phyloP scores from a whole-genome alignment of 2,113 vertebrate genomes.

The Phainopepla nitens region DNA sequence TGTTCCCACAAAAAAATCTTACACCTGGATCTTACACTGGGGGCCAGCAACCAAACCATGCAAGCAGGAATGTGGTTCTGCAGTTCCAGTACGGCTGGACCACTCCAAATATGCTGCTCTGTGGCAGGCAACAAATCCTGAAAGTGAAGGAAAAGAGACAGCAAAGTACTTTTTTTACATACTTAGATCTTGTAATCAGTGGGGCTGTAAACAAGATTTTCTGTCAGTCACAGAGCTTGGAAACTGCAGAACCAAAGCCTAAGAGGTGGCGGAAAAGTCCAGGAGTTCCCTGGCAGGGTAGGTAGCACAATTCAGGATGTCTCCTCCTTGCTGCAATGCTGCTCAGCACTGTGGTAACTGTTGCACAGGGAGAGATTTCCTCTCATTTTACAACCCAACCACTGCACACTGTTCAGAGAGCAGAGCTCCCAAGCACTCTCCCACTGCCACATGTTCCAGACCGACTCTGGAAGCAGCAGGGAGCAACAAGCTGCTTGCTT shows the following conservation, averaged over 20 bases:
- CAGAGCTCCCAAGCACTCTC: not conserved
- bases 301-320: not conserved
- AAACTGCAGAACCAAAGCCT: not conserved
- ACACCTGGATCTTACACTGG: not conserved
- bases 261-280: not conserved
- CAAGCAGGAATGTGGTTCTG: not conserved
- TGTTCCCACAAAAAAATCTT: not conserved
- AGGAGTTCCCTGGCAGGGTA: not conserved
- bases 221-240: not conserved
- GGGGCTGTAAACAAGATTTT: not conserved
- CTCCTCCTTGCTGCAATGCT: not conserved
- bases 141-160: not conserved
- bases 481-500: not conserved
- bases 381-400: not conserved
- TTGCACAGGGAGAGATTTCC: not conserved
- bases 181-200: not conserved
- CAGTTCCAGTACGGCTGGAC: not conserved
- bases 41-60: not conserved
- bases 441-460: not conserved
- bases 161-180: not conserved
- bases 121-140: not conserved
- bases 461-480: not conserved
- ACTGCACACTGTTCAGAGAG: not conserved
- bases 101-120: not conserved
- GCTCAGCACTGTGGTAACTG: not conserved